Conservation (phyloP, 2,888 invertebrate genomes). For the Tenthredo distinguenda region DNA sequence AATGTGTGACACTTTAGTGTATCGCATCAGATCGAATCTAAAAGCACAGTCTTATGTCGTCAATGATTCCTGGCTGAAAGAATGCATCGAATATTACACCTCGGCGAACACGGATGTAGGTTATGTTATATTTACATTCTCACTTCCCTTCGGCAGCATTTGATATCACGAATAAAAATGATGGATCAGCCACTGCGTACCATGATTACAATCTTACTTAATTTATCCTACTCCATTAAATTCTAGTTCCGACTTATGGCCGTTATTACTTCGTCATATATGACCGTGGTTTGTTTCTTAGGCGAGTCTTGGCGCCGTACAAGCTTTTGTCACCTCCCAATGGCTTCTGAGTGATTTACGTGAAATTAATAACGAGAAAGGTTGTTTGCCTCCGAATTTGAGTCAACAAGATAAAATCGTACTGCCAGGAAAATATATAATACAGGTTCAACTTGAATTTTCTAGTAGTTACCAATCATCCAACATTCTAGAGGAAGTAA, state of each 20-base stretch:
- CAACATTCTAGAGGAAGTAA: constrained; percentile 58
- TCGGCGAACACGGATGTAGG: constrained; percentile 65
- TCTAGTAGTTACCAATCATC: constrained; percentile 78
- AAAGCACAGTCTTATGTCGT: constrained; percentile 67
- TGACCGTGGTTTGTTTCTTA: constrained; percentile 40
- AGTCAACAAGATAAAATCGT: constrained; percentile 77
- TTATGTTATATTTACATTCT: constrained; percentile 56
- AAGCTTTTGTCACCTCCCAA: constrained; percentile 82
- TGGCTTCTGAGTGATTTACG: constrained; percentile 85
- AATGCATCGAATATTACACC: constrained; percentile 71
- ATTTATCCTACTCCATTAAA: neutral
- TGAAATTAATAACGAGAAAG: constrained; percentile 81
- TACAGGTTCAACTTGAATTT: constrained; percentile 85
- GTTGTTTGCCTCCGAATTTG: constrained; percentile 82
- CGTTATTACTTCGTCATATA: neutral
- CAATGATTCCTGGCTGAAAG: constrained; percentile 72
- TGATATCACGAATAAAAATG: neutral
- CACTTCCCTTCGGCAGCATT: too few species aligned
- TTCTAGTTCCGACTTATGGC: neutral
- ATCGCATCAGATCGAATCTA: constrained; percentile 64
- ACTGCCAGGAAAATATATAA: constrained; percentile 80
- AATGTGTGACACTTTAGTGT: constrained; percentile 64
- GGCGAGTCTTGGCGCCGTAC: constrained; percentile 78
- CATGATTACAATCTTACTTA: constrained; percentile 9
- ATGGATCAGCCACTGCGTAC: constrained; percentile 15